Conservation (phyloP, 2,888 invertebrate genomes). For the Acleris laterana region DNA sequence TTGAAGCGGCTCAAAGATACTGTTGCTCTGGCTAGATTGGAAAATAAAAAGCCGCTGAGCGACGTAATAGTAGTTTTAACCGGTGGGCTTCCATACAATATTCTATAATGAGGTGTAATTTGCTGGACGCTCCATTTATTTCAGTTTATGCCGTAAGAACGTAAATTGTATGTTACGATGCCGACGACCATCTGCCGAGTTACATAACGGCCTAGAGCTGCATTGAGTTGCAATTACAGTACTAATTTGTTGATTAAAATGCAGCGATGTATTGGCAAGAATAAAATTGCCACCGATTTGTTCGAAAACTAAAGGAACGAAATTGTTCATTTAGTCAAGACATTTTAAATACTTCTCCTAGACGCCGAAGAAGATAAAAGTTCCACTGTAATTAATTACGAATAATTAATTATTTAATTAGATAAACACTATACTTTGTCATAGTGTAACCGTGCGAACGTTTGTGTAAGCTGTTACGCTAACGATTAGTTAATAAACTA, state of each 20-base stretch:
- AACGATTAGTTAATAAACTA: slow-evolving; percentile 11
- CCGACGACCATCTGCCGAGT: slow-evolving; percentile 50
- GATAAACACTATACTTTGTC: neutral
- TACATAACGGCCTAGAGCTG: slow-evolving; percentile 53
- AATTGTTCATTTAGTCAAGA: too few relatives aligned
- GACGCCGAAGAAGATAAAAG: neutral
- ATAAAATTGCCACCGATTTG: neutral
- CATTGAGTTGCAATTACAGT: slow-evolving; percentile 38
- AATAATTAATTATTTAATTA: neutral
- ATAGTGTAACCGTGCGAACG: slow-evolving; percentile 18
- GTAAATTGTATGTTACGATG: slow-evolving; percentile 63
- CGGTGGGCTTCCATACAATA: slow-evolving; percentile 25
- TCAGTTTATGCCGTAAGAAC: slow-evolving; percentile 53
- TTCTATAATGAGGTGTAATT: slow-evolving; percentile 49
- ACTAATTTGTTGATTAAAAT: slow-evolving; percentile 28
- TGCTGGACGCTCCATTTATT: slow-evolving; percentile 58
- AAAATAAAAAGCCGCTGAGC: slow-evolving; percentile 6
- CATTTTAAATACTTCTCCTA: too few relatives aligned
- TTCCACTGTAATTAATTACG: neutral
- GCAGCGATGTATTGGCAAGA: neutral
- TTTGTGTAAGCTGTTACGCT: slow-evolving; percentile 12
- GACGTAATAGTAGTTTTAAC: slow-evolving; percentile 11
- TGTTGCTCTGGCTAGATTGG: slow-evolving; percentile 19
- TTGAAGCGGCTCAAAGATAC: slow-evolving; percentile 13
- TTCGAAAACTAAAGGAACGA: too few relatives aligned